Conservation (phyloP, 2,113 vertebrate species). For the Nycticorax nycticorax region DNA sequence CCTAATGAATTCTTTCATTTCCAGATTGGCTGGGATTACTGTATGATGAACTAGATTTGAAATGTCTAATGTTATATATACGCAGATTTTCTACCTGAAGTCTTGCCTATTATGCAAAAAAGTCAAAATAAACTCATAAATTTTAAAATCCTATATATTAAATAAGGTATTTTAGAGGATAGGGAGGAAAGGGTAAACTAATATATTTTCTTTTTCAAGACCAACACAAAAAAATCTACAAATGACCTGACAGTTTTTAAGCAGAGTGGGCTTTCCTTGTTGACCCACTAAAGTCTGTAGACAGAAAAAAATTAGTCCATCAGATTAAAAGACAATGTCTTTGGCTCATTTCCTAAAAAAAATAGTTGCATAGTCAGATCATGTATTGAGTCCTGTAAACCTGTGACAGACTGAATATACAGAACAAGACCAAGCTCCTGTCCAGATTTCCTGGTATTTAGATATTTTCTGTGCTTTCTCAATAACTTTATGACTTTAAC, state of each 20-base stretch:
- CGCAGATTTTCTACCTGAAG: neutral
- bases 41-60: neutral
- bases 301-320: neutral
- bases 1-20: neutral
- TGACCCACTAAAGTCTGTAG: neutral
- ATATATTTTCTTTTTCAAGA: neutral
- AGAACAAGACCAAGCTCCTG: neutral
- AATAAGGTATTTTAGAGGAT: neutral
- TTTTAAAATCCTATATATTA: neutral
- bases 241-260: neutral
- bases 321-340: neutral
- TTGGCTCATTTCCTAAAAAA: neutral
- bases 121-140: neutral
- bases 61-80: neutral
- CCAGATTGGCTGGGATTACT: neutral
- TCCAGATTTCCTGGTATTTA: neutral
- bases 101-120: neutral
- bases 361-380: neutral
- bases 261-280: neutral
- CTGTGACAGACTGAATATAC: neutral
- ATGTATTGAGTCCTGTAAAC: neutral
- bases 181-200: neutral
- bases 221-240: neutral
- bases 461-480: neutral
- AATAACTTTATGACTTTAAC: neutral